Conservation (phyloP, 2,888 invertebrate species). For the Agelastica alni region DNA sequence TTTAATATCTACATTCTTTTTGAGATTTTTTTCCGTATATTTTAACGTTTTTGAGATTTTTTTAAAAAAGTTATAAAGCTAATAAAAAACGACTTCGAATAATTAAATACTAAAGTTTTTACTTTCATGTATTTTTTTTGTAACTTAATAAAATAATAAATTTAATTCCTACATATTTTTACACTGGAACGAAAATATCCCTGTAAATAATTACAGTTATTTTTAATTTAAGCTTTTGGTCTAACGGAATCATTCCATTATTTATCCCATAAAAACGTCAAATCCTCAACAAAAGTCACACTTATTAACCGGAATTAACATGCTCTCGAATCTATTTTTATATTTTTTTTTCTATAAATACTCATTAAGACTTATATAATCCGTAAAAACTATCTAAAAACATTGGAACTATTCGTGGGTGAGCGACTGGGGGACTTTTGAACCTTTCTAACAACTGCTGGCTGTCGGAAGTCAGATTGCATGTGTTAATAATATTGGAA, state of each 20-base stretch:
- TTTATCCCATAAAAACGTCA: neutral
- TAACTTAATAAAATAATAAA: too few relatives aligned
- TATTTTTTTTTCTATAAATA: constrained; percentile 26
- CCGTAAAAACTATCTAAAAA: constrained; percentile 20
- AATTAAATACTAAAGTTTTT: too few relatives aligned
- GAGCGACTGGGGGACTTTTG: constrained; percentile 28
- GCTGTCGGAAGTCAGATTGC: constrained; percentile 34
- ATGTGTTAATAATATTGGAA: constrained; percentile 34
- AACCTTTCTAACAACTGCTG: constrained; percentile 30
- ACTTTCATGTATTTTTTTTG: too few relatives aligned
- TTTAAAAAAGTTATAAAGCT: too few relatives aligned
- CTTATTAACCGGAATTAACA: constrained; percentile 10
- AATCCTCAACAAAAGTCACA: constrained; percentile 4
- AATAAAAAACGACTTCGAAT: too few relatives aligned
- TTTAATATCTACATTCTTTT: too few relatives aligned
- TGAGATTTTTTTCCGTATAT: too few relatives aligned
- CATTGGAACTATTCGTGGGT: constrained; percentile 15
- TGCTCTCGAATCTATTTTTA: constrained; percentile 29
- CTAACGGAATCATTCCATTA: neutral
- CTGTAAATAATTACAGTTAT: too few relatives aligned
- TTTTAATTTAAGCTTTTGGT: too few relatives aligned
- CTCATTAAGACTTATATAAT: constrained; percentile 11
- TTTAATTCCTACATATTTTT: too few relatives aligned
- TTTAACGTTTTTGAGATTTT: too few relatives aligned
- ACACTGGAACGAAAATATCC: too few relatives aligned